Evolutionary conservation across 1,140 invertebrate genomes (phyloP).

Genomic region (Heliconius melpomene): DNA sequence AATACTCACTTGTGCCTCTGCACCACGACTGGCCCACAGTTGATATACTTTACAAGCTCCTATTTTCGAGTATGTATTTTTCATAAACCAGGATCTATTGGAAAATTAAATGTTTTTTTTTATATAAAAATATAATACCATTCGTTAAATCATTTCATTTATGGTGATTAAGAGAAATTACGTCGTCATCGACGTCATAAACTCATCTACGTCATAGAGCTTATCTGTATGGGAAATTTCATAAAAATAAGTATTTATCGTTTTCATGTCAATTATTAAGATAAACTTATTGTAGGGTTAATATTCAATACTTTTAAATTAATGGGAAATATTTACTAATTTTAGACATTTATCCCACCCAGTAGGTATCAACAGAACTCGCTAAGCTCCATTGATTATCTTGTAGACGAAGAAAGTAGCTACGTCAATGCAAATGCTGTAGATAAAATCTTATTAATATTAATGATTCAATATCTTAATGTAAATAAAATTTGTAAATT

Average conservation of each 20-base stretch:
- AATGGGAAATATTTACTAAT: background rate
- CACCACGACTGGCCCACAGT: too few relatives aligned
- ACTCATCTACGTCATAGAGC: background rate
- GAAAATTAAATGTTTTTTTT: too few relatives aligned
- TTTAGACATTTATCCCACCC: background rate
- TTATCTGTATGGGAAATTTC: background rate
- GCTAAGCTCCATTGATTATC: background rate
- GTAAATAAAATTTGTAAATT: constrained; percentile 2
- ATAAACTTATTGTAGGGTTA: too few relatives aligned
- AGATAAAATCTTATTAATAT: background rate
- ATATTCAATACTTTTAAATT: too few relatives aligned
- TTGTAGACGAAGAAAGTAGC: background rate
- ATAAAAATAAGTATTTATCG: too few relatives aligned
- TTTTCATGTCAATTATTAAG: too few relatives aligned
- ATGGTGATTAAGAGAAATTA: background rate
- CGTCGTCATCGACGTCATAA: background rate
- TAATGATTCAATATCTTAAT: background rate
- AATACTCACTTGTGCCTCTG: too few relatives aligned
- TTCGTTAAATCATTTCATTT: background rate
- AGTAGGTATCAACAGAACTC: background rate
- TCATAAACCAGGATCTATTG: background rate
- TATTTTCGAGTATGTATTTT: background rate
- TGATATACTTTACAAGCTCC: background rate
- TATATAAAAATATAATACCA: too few relatives aligned
- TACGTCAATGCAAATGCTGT: constrained; percentile 1